These are phyloP conservation scores for Taxidea taxus DNA, from an alignment of 2,113 vertebrate species.

Conservation along the genomic window DNA sequence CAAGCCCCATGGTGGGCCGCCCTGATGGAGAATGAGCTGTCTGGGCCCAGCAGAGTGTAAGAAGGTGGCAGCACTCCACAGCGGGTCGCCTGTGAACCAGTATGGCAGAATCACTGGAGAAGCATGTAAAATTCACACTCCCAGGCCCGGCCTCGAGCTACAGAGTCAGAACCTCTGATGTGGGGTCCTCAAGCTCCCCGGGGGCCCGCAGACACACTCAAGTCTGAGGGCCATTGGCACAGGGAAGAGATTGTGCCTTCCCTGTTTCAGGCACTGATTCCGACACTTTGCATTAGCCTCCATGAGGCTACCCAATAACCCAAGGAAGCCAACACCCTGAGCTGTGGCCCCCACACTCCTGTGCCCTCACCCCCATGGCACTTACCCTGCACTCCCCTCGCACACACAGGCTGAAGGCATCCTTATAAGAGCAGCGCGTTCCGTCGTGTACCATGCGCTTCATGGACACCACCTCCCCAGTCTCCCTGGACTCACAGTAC, in stretches of 20 bases:
- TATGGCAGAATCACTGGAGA: rapidly evolving
- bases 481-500: slow-evolving; percentile 94
- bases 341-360: rapidly evolving
- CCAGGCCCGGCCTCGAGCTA: rapidly evolving
- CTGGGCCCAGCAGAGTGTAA: background rate
- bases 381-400: slow-evolving; percentile 94
- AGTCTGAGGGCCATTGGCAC: no score
- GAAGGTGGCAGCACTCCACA: rapidly evolving
- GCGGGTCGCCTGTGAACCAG: no score
- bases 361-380: rapidly evolving
- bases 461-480: slow-evolving; percentile 91
- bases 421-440: slow-evolving; percentile 97
- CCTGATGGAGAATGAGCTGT: background rate
- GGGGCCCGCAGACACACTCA: background rate
- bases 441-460: slow-evolving; percentile 92
- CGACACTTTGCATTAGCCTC: background rate
- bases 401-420: slow-evolving; percentile 94
- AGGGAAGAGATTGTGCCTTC: no score
- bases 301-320: rapidly evolving
- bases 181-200: background rate
- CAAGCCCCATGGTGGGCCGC: background rate
- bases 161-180: background rate
- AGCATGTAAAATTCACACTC: background rate
- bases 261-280: background rate
- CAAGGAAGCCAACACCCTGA: background rate